These are phyloP conservation scores for Epirrhoe alternata DNA, from an alignment of 2,888 invertebrate genomes.

Conservation along the genomic window DNA sequence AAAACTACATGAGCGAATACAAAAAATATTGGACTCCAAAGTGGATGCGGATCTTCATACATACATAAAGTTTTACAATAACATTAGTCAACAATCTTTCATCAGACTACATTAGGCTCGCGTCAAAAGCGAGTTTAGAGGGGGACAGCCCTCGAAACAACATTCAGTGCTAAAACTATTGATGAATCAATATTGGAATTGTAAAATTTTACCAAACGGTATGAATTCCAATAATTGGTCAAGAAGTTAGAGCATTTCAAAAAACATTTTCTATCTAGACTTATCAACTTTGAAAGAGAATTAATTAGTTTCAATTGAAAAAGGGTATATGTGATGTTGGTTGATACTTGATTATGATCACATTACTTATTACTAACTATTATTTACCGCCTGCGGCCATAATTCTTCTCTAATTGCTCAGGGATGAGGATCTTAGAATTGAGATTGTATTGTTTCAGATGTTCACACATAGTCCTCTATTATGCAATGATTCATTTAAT, in stretches of 20 bases:
- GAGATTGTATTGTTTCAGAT: constrained; percentile 25
- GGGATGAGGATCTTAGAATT: constrained; percentile 14
- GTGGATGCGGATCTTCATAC: constrained; percentile 59
- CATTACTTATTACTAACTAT: background rate
- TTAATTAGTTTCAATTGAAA: background rate
- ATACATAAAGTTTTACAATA: constrained; percentile 57
- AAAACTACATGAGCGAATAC: constrained; percentile 44
- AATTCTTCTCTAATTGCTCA: constrained; percentile 19
- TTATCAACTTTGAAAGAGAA: constrained; percentile 18
- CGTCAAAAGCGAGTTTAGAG: constrained; percentile 60
- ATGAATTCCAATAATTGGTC: constrained; percentile 21
- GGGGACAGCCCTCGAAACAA: constrained; percentile 54
- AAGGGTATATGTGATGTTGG: background rate
- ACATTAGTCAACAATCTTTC: constrained; percentile 55
- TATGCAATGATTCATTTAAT: constrained; percentile 2
- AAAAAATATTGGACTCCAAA: constrained; percentile 48
- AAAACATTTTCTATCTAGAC: constrained; percentile 15
- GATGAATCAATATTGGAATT: constrained; percentile 45
- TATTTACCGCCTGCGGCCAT: constrained; percentile 35
- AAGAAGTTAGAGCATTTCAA: constrained; percentile 15
- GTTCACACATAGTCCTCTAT: constrained; percentile 21
- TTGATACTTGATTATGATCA: background rate
- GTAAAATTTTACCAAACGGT: constrained; percentile 32
- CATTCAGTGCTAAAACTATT: constrained; percentile 53
- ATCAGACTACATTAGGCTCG: constrained; percentile 53